Percentiles rank a stretch among this genome's conserved stretches.
phyloP scores from a whole-genome alignment of 2,797 vertebrate species.

The Enteromius viviparus region DNA sequence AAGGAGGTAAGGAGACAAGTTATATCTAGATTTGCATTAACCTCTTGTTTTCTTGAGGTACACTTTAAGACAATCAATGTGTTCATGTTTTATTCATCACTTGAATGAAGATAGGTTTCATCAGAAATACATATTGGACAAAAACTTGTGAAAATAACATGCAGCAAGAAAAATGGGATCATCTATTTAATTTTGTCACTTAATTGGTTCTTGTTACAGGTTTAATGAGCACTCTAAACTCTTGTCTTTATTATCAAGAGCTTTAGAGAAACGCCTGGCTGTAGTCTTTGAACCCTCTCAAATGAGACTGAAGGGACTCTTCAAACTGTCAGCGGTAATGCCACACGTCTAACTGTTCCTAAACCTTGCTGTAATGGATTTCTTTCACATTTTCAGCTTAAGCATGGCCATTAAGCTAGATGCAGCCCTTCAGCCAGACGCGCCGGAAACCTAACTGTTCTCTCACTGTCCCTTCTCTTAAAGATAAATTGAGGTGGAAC shows the following conservation, averaged over 20 bases:
- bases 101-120: no score
- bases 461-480: constrained; percentile 40
- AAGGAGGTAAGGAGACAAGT: neutral
- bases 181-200: neutral
- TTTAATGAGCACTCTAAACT: constrained; percentile 3
- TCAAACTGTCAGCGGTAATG: constrained; percentile 55
- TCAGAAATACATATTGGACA: no score
- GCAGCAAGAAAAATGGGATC: neutral
- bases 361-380: constrained; percentile 55
- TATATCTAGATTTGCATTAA: neutral
- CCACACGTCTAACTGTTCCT: constrained; percentile 33
- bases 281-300: constrained; percentile 33
- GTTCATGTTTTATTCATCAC: no score
- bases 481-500: constrained; percentile 35
- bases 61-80: neutral
- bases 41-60: neutral
- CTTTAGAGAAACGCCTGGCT: constrained; percentile 27
- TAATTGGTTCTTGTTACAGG: constrained; percentile 20
- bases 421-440: neutral
- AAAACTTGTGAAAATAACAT: neutral
- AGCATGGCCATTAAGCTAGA: constrained; percentile 39
- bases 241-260: constrained; percentile 25
- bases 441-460: constrained; percentile 55
- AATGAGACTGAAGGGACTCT: constrained; percentile 53
- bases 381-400: constrained; percentile 50